phyloP scores from a whole-genome alignment of 1,140 invertebrate genomes.

The Triops longicaudatus region DNA sequence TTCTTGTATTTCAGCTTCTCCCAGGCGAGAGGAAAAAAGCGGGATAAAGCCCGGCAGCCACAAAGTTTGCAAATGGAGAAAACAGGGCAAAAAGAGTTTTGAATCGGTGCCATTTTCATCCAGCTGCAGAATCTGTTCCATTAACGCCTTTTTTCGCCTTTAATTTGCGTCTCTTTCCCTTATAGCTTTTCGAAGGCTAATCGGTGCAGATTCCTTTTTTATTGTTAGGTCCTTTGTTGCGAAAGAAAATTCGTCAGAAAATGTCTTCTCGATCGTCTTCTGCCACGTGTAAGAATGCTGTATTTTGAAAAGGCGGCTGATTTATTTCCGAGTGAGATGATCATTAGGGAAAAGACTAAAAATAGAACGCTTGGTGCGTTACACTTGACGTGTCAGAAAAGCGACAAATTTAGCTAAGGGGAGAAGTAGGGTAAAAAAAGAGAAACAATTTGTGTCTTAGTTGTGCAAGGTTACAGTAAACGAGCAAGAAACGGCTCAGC shows the following conservation, averaged over 20 bases:
- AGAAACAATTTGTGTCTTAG: no score
- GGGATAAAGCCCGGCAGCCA: neutral
- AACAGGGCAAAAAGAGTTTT: neutral
- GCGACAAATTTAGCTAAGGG: neutral
- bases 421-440: no score
- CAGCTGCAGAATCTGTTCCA: neutral
- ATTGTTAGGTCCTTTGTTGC: neutral
- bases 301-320: neutral
- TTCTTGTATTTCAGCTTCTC: conserved; percentile 5
- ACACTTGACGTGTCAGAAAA: neutral
- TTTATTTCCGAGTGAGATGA: neutral
- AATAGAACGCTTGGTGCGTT: neutral
- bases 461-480: no score
- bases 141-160: neutral
- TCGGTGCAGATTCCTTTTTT: neutral
- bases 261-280: no score
- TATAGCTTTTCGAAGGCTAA: no score
- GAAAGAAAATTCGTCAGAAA: neutral
- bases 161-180: neutral
- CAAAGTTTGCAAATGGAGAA: neutral
- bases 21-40: neutral
- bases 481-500: neutral
- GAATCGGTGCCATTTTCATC: conserved; percentile 3
- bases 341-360: neutral
- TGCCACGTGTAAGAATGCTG: neutral